Percentiles rank a stretch among this genome's conserved stretches.
phyloP scores from a whole-genome alignment of 1,140 invertebrate genomes.

The Orchestia grillus region DNA sequence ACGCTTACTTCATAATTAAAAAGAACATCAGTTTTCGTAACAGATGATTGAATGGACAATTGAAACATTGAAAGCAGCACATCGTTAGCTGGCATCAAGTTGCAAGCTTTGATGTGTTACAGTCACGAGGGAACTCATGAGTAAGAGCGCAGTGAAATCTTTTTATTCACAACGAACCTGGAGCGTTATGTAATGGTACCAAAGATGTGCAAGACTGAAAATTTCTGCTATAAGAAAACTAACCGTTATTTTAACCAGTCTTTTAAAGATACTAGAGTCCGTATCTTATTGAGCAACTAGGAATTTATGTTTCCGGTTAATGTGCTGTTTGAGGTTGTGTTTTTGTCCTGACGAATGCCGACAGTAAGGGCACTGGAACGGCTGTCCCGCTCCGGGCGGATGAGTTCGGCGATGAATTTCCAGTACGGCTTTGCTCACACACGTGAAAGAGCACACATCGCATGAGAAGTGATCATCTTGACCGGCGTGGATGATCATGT shows the following conservation, averaged over 20 bases:
- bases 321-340: constrained; percentile 43
- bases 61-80: neutral
- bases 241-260: neutral
- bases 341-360: constrained; percentile 6
- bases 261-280: neutral
- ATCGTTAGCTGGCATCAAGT: neutral
- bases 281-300: neutral
- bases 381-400: neutral
- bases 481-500: neutral
- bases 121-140: neutral
- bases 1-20: no score
- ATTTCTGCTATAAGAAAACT: neutral
- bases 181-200: neutral
- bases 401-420: neutral
- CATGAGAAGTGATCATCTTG: neutral
- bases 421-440: neutral
- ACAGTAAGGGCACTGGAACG: constrained; percentile 35
- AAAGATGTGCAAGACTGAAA: neutral
- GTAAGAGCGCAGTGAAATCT: neutral
- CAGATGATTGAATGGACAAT: no score
- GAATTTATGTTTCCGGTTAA: neutral
- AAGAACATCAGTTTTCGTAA: no score
- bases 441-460: neutral
- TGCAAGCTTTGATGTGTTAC: neutral
- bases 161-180: neutral